Evolutionary conservation across 2,113 vertebrate species (phyloP), one percentile per base, ranked within the genome.

Genomic region (Proterorhinus semilunaris): DNA sequence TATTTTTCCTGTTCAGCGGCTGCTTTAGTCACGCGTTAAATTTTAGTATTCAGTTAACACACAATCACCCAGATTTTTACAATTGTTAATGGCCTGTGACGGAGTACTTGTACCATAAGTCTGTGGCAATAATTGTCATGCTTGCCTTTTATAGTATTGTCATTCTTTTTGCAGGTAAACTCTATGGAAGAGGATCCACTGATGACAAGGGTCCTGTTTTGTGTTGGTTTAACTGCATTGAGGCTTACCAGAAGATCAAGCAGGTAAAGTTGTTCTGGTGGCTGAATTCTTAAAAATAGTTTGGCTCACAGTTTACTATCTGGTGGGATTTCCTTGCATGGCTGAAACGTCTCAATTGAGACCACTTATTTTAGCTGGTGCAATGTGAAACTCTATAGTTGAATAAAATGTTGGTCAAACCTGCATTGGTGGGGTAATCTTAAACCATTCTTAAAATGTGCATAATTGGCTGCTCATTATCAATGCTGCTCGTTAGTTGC

Each of bases 121-220:
- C 10, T 47, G 46, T 10, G 10, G 7, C 7, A 47, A 6, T 47
- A 8, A 47, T 36, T 36, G 2, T 36, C 16, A 42, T 57, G 6
- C 6, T 8, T 59, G 55, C 7, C 58, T 61, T n/a, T n/a, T 5
- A 42, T 45, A 5, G 8, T 4, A 10, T 43, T 8, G 21, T 71
- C 43, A 62, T 36, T 0, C 58, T 49, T 21, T 80, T 66, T 87
- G 9, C 72, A 99, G 98, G 96, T 47, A 99, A 97, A 51, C 65
- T 99, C 48, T 99, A 94, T 65, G 98, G 96, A 36, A 86, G 98
- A 89, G 98, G 98, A 6, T 94, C 97, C 0, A 97, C 96, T 1
- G 98, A 99, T 64, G 98, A 99, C 78, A 99, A 99, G 88, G 98
- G 98, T 36, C 98, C 98, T 0, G 96, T 99, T 66, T 91, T 98